Base-by-base conservation (phyloP, 2,113 vertebrate genomes). In the Platichthys stellatus region DNA sequence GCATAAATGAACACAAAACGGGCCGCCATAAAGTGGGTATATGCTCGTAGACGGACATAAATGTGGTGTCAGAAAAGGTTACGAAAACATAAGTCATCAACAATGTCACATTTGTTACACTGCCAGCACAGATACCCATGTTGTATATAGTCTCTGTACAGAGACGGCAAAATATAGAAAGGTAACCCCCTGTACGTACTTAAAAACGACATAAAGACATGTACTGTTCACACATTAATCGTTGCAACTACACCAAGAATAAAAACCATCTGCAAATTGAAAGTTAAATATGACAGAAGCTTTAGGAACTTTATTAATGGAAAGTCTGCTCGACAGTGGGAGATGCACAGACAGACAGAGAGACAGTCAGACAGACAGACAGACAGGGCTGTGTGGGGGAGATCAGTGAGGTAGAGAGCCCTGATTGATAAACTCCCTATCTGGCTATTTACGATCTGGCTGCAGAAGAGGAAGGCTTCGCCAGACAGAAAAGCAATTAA, bases 401-500 rank as follows among this genome's bases (percentile, higher is more conserved):
- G 92, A 95, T 95, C 94, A 94, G 94, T 92, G 94, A 94, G 94
- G 68, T 92, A 91, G 93, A 93, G 88, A 90, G 89, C 90, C 92
- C 95, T 96, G 96, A 97, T 98, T 97, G 97, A 97, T 97, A 96
- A 97, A 97, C 96, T 97, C 96, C 96, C 96, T 97, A 96, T 98
- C 96, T 97, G 96, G 97, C 97, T 97, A 97, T 98, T 99, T 98
- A 97, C 93, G 93, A 97, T 97, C 97, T 98, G 97, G 97, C 96
- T 95, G 96, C 95, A 94, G 96, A 90, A 96, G 94, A 96, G 94
- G 95, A 95, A 93, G 94, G 94, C 95, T 96, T 95, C 96, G 96
- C 96, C 97, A 99, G 96, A 97, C 96, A 93, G 92, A 96, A 97
- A 97, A 98, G 96, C 97, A 99, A 98, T 99, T 98, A 99, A 98